Conservation (phyloP, 2,888 invertebrate genomes). For the Chrysopilus asiliformis region DNA sequence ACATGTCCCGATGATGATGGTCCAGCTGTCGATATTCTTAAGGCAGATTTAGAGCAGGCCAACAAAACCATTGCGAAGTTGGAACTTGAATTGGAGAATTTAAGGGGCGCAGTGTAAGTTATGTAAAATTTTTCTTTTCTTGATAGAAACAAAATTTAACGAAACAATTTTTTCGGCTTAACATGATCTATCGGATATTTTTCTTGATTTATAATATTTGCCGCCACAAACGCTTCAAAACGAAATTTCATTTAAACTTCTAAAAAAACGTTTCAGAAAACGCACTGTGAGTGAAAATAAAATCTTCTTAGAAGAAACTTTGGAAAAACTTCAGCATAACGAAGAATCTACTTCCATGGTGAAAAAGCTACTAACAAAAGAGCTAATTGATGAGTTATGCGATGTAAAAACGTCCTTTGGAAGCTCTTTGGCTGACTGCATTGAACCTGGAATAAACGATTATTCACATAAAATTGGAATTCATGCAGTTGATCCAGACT, state of each 20-base stretch:
- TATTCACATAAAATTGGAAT: conserved; percentile 45
- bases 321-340: conserved; percentile 37
- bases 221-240: too few relatives aligned
- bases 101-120: conserved; percentile 24
- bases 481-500: conserved; percentile 53
- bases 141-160: too few relatives aligned
- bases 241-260: too few relatives aligned
- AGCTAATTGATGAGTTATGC: conserved; percentile 42
- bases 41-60: conserved; percentile 28
- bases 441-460: conserved; percentile 50
- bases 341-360: conserved; percentile 44
- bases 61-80: conserved; percentile 24
- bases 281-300: conserved; percentile 30
- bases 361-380: conserved; percentile 46
- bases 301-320: conserved; percentile 39
- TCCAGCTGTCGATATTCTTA: conserved; percentile 29
- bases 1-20: conserved; percentile 32
- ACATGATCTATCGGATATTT: too few relatives aligned
- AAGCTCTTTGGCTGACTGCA: conserved; percentile 46
- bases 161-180: too few relatives aligned
- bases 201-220: too few relatives aligned
- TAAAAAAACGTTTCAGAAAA: conserved; percentile 25
- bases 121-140: too few relatives aligned
- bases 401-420: conserved; percentile 40
- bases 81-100: conserved; percentile 29